A percentile compares a stretch with the other conserved stretches of the same genome.
Evolutionary conservation across 2,113 vertebrate genomes (phyloP).

Genomic region (Electrona antarctica): DNA sequence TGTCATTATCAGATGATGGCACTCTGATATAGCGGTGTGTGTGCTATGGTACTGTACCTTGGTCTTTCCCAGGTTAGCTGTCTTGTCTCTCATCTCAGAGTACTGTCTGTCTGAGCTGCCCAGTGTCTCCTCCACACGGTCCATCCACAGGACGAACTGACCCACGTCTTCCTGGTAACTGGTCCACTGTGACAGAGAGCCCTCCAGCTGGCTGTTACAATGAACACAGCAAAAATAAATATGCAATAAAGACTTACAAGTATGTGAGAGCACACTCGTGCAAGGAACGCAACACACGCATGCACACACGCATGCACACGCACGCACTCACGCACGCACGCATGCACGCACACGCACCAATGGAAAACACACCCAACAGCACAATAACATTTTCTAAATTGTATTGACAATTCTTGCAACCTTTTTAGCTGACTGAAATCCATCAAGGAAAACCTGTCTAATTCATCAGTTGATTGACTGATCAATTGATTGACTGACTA

Average conservation of each 20-base stretch:
- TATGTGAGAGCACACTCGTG: slow-evolving; percentile 1
- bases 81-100: slow-evolving; percentile 92
- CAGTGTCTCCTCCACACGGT: slow-evolving; percentile 85
- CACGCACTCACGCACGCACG: neutral
- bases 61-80: slow-evolving; percentile 86
- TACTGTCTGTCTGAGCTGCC: slow-evolving; percentile 83
- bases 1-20: too few species aligned
- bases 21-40: neutral
- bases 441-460: slow-evolving; percentile 34
- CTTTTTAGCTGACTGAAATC: slow-evolving; percentile 46
- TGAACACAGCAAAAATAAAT: neutral
- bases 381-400: slow-evolving; percentile 5
- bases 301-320: slow-evolving; percentile 6
- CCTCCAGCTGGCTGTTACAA: slow-evolving; percentile 90
- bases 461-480: slow-evolving; percentile 22
- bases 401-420: slow-evolving; percentile 19
- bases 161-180: slow-evolving; percentile 95
- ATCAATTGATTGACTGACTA: slow-evolving; percentile 9
- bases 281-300: neutral
- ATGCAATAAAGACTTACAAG: neutral
- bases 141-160: slow-evolving; percentile 94
- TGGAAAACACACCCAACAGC: neutral
- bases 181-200: slow-evolving; percentile 95
- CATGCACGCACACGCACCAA: neutral
- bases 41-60: slow-evolving; percentile 78